Base-by-base conservation (phyloP, 2,797 vertebrate species). In the Sebastes diaconus region DNA sequence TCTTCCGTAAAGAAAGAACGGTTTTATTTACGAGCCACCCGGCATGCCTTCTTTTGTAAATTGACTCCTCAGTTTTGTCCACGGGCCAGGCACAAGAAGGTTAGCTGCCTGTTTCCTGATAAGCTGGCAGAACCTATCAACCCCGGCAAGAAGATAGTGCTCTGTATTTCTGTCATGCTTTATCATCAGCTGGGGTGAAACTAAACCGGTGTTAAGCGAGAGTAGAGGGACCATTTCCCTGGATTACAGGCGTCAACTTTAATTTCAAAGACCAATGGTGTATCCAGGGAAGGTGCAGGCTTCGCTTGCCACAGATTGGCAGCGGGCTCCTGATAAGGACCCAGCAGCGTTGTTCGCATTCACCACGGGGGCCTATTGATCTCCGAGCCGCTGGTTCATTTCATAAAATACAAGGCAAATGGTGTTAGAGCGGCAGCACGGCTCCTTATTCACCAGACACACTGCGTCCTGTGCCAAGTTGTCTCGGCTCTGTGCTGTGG, bases 251-350 rank as follows among this genome's bases (percentile, higher is more conserved):
- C 92, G 92, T 95, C 92, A 94, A 95, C 94, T 96, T 96, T 96
- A 96, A 96, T 96, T 96, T 96, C 95, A 96, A 96, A 96, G 96
- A 96, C 95, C 96, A 96, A 79, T 96, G 95, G 95, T 93, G 95
- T 95, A 96, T 95, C 95, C 95, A 93, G 92, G 92, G 92, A 94
- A 93, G 94, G 94, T 94, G 91, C 92, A 93, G 92, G 94, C 94
- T 95, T 92, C 88, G 79, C 91, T 94, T 92, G 92, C 87, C 91
- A 91, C 93, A 90, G 95, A 96, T 94, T 96, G 95, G 95, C 95
- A 95, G 95, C 80, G 6, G 83, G 87, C 84, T 67, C 83, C 89
- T 75, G 94, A 95, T 95, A 95, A 95, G 91, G 78, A 83, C 88
- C 82, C 86, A 39, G 82, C 77, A 69, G 83, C 69, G 85, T 92